Evolutionary conservation across 2,888 invertebrate species (phyloP).

Genomic region (Sericinus montela): DNA sequence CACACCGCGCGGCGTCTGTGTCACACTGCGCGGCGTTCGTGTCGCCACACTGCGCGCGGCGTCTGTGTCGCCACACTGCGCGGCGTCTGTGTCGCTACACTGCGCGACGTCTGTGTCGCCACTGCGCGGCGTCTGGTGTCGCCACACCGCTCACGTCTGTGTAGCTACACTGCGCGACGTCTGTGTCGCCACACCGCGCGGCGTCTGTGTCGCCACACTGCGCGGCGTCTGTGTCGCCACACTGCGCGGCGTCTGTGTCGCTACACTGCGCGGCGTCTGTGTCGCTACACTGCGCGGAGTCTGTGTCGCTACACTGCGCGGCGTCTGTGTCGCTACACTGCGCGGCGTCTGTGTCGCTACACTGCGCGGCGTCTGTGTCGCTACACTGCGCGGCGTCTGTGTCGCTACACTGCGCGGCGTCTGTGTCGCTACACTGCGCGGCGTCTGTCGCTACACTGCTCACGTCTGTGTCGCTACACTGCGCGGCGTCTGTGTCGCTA

Average conservation of each 20-base stretch:
- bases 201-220: conserved; percentile 59
- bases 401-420: background rate
- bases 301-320: conserved; percentile 63
- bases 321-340: conserved; percentile 30
- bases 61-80: conserved; percentile 60
- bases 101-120: conserved; percentile 60
- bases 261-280: background rate
- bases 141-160: too few relatives aligned
- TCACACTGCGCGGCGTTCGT: conserved; percentile 55
- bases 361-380: conserved; percentile 31
- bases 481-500: background rate
- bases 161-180: conserved; percentile 58
- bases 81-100: too few relatives aligned
- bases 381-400: conserved; percentile 35
- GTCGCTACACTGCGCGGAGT: conserved; percentile 81
- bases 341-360: background rate
- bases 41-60: conserved; percentile 54
- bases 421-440: too few relatives aligned
- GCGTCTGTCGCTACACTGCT: too few relatives aligned
- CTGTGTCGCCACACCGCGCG: conserved; percentile 54
- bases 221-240: too few relatives aligned
- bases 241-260: too few relatives aligned
- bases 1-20: conserved; percentile 53
- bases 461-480: too few relatives aligned
- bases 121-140: too few relatives aligned